phyloP scores from a whole-genome alignment of 2,113 vertebrate genomes.

The Cromileptes altivelis region DNA sequence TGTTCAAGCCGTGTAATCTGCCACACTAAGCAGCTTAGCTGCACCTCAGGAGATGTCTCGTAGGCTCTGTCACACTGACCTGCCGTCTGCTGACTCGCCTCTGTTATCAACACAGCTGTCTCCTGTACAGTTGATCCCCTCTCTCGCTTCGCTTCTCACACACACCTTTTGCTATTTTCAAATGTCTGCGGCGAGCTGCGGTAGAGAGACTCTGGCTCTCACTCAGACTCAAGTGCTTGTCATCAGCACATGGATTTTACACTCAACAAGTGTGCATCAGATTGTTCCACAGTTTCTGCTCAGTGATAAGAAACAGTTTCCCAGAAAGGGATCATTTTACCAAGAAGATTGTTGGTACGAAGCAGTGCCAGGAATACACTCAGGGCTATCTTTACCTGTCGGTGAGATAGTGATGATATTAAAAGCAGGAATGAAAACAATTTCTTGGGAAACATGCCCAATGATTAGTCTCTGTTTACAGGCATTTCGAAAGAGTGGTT shows the following conservation, averaged over 20 bases:
- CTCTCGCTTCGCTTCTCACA: slow-evolving; percentile 24
- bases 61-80: slow-evolving; percentile 45
- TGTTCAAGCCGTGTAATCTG: slow-evolving; percentile 52
- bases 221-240: slow-evolving; percentile 43
- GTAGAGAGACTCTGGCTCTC: slow-evolving; percentile 24
- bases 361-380: slow-evolving; percentile 13
- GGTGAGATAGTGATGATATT: slow-evolving; percentile 17
- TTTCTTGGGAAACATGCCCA: background rate
- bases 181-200: slow-evolving; percentile 11
- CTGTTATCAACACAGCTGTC: slow-evolving; percentile 58
- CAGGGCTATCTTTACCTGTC: background rate
- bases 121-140: slow-evolving; percentile 35
- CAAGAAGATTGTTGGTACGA: slow-evolving; percentile 5
- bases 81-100: slow-evolving; percentile 42
- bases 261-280: slow-evolving; percentile 29
- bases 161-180: slow-evolving; percentile 51
- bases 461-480: background rate
- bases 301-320: slow-evolving; percentile 42
- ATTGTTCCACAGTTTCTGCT: slow-evolving; percentile 31
- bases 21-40: slow-evolving; percentile 58
- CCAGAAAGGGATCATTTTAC: slow-evolving; percentile 24
- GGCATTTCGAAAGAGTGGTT: background rate
- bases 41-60: slow-evolving; percentile 57
- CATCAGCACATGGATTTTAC: slow-evolving; percentile 35
- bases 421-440: slow-evolving; percentile 19